These are phyloP conservation scores for Hyposoter didymator DNA, from an alignment of 2,888 invertebrate species.

Conservation along the genomic window DNA sequence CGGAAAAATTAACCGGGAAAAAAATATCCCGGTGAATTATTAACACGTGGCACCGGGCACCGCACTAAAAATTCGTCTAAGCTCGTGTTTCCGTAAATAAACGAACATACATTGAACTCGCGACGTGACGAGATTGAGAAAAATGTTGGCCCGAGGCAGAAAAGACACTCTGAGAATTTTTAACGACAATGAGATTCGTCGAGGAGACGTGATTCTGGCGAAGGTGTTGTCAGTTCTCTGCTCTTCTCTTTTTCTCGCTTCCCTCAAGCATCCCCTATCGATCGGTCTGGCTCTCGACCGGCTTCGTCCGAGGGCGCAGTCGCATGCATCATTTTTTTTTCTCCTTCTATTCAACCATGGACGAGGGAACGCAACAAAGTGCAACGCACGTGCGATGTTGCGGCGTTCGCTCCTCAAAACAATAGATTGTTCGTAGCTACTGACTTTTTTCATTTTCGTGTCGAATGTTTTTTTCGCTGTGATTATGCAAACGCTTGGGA, in stretches of 20 bases:
- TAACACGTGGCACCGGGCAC: conserved; percentile 32
- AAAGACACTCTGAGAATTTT: neutral
- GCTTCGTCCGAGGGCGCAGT: conserved; percentile 56
- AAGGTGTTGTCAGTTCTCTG: conserved; percentile 19
- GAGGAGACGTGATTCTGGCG: conserved; percentile 29
- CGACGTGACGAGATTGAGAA: conserved; percentile 5
- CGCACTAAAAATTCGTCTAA: neutral
- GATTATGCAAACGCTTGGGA: neutral
- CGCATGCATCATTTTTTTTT: conserved; percentile 43
- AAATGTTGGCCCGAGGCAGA: neutral
- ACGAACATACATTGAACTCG: neutral
- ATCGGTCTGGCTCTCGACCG: conserved; percentile 61
- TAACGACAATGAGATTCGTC: conserved; percentile 28
- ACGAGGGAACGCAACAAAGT: conserved; percentile 35
- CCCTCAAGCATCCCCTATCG: conserved; percentile 63
- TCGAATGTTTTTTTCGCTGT: neutral
- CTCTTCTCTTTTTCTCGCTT: conserved; percentile 28
- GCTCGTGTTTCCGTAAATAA: conserved; percentile 11
- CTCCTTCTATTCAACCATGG: neutral
- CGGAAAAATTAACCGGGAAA: neutral
- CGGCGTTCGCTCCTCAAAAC: conserved; percentile 8
- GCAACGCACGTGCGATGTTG: conserved; percentile 56
- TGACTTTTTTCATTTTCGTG: neutral
- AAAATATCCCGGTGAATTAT: neutral
- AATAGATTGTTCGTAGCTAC: neutral